Percentiles rank a stretch among this genome's conserved stretches.
phyloP scores from a whole-genome alignment of 2,888 invertebrate genomes.

The Nephrotoma flavescens region DNA sequence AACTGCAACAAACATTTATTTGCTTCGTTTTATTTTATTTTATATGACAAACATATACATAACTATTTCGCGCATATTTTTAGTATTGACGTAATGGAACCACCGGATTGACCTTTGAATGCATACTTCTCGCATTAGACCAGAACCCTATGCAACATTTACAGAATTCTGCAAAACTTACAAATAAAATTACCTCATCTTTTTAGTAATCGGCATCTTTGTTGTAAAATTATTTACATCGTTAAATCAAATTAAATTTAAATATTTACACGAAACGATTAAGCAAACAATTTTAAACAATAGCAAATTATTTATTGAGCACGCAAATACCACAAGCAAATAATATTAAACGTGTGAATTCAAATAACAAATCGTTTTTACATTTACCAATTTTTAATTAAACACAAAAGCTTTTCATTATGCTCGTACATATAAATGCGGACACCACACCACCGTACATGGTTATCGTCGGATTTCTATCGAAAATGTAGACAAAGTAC shows the following conservation, averaged over 20 bases:
- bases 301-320: not conserved
- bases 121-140: too few species aligned
- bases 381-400: not conserved
- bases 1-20: too few species aligned
- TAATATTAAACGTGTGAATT: not conserved
- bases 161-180: too few species aligned
- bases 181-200: too few species aligned
- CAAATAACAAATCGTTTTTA: not conserved
- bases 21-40: too few species aligned
- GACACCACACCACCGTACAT: not conserved
- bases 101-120: too few species aligned
- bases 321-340: not conserved
- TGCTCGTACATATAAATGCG: not conserved
- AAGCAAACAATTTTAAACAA: not conserved
- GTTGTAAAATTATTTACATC: not conserved
- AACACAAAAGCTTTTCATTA: not conserved
- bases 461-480: not conserved
- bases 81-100: too few species aligned
- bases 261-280: not conserved
- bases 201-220: too few species aligned
- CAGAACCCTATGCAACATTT: too few species aligned
- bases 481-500: not conserved
- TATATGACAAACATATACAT: too few species aligned
- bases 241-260: not conserved
- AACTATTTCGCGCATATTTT: too few species aligned